Conservation (phyloP, 1,140 invertebrate species). For the Tetramorium simillimum region DNA sequence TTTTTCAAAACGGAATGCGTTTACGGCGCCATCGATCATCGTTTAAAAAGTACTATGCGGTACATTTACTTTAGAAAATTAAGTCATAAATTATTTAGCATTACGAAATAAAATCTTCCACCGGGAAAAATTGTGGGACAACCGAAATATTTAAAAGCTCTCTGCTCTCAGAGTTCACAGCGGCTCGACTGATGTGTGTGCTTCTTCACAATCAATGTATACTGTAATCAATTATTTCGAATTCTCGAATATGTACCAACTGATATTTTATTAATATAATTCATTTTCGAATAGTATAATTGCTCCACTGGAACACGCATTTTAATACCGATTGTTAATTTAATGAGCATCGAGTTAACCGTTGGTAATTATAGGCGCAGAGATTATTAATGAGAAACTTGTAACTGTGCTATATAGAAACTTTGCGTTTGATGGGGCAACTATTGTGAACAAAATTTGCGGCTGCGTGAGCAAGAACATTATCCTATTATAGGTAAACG, state of each 20-base stretch:
- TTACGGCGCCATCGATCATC: slow-evolving; percentile 51
- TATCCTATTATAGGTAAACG: slow-evolving; percentile 59
- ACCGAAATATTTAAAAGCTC: not conserved
- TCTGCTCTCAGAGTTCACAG: not conserved
- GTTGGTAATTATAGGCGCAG: slow-evolving; percentile 29
- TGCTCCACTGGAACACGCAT: not conserved
- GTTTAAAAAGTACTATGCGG: slow-evolving; percentile 53
- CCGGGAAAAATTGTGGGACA: not conserved
- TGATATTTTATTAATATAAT: not conserved
- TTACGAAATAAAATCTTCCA: slow-evolving; percentile 37
- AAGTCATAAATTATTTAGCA: slow-evolving; percentile 39
- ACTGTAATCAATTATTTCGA: not conserved
- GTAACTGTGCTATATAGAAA: slow-evolving; percentile 16
- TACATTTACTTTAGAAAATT: slow-evolving; percentile 45
- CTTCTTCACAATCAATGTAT: not conserved
- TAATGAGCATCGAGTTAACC: slow-evolving; percentile 20
- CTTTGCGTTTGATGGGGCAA: slow-evolving; percentile 44
- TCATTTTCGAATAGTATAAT: slow-evolving; percentile 5
- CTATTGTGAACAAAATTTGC: slow-evolving; percentile 56
- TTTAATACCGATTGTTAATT: slow-evolving; percentile 19
- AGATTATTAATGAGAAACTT: slow-evolving; percentile 55
- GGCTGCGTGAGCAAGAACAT: slow-evolving; percentile 55
- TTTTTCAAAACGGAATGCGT: slow-evolving; percentile 50
- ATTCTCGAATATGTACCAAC: not conserved
- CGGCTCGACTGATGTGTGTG: not conserved